phyloP scores from a whole-genome alignment of 2,113 vertebrate species.

The Pygoscelis antarcticus region DNA sequence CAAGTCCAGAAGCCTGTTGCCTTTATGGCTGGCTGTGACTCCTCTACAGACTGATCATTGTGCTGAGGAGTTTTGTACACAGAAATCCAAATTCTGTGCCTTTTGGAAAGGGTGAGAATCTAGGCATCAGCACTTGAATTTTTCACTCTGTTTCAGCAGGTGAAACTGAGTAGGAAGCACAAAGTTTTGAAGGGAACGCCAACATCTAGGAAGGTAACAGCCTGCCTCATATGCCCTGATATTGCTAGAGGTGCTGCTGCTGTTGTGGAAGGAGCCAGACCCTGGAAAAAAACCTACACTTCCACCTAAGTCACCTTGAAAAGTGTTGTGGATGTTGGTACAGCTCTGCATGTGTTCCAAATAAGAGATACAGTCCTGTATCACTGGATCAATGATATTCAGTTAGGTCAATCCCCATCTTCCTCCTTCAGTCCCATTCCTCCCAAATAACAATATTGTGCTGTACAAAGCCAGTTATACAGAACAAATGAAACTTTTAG shows the following conservation, averaged over 20 bases:
- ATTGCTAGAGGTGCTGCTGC: background rate
- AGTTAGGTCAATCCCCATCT: background rate
- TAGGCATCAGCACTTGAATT: background rate
- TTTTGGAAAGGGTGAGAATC: background rate
- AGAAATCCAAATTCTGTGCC: background rate
- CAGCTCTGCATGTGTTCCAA: background rate
- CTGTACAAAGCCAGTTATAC: background rate
- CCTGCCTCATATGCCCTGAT: background rate
- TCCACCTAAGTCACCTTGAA: background rate
- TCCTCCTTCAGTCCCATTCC: background rate
- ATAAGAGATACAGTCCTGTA: background rate
- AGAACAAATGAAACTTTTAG: background rate
- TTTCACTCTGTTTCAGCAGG: background rate
- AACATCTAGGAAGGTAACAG: background rate
- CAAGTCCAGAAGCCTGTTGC: background rate
- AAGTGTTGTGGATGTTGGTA: background rate
- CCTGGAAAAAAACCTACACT: fast-evolving
- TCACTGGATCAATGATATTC: background rate
- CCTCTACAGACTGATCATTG: background rate
- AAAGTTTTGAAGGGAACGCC: background rate
- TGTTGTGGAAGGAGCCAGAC: background rate
- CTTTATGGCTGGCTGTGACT: background rate
- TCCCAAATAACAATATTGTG: background rate
- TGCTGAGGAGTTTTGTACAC: background rate
- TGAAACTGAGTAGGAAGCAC: background rate